Base-by-base conservation (phyloP, 2,797 vertebrate genomes). In the Echiichthys vipera region DNA sequence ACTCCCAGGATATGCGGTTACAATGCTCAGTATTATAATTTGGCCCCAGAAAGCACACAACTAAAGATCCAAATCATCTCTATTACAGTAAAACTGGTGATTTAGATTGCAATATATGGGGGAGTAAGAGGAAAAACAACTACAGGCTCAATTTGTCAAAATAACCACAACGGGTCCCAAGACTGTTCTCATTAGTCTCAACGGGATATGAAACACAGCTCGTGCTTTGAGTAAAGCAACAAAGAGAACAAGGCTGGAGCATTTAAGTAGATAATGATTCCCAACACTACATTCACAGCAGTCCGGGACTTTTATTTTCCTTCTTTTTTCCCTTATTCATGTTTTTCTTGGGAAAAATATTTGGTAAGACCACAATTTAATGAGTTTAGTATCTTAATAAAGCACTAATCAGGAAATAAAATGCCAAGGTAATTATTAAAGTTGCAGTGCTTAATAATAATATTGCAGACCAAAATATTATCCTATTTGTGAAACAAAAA, bases 111-210 rank as follows among this genome's bases (percentile, higher is more conserved):
- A 74, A 90, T 88, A 69, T 86, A 88, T 81, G 84, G 64, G 76
- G 81, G 82, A 82, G 76, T 74, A 22, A 74, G 71, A 85, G 80
- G 77, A 84, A 89, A 86, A 89, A 90, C 77, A 85, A 78, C 86
- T 63, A 81, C 72, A 82, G 83, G 70, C 84, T 88, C 87, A 85
- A 89, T 92, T 91, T 90, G 82, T 90, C 90, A 92, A 85, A 91
- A 84, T 85, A 90, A 86, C 79, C 82, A 7, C 76, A 87, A 81
- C 34, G 40, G 64, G 77, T 88, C 83, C 79, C 68, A 18, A 64
- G 84, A 87, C 86, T 62, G 83, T 84, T 86, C 83, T 83, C 85
- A 89, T 91, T 89, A 87, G 84, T 89, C 88, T 91, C 89, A 56
- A 24, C 15, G 80, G 89, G 83, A 84, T 84, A 72, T 69, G 70